A percentile compares a stretch with the other conserved stretches of the same genome.
phyloP scores from a whole-genome alignment of 2,797 vertebrate genomes.

The Cynopterus sphinx region DNA sequence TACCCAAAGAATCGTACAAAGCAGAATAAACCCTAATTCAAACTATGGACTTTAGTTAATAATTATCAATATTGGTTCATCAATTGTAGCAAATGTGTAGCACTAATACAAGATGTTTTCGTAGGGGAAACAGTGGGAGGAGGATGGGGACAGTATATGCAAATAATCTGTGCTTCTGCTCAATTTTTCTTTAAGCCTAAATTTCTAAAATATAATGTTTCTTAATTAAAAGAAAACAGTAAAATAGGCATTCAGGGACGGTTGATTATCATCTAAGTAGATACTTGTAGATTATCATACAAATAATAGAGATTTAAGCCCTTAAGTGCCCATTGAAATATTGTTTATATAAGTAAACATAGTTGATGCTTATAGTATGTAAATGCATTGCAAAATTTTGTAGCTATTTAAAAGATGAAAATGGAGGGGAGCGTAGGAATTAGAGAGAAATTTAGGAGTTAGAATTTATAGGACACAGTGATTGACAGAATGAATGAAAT shows the following conservation, averaged over 20 bases:
- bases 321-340: not conserved
- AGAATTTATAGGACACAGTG: not conserved
- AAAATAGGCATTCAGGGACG: not conserved
- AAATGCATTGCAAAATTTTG: not conserved
- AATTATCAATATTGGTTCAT: not conserved
- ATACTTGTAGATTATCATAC: not conserved
- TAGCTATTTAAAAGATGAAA: not conserved
- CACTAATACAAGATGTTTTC: not conserved
- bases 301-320: not conserved
- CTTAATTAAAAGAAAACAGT: not conserved
- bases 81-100: not conserved
- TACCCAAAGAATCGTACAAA: not conserved
- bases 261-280: not conserved
- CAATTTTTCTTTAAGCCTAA: not conserved
- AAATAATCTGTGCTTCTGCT: not conserved
- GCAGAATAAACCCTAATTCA: not conserved
- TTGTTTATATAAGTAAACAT: constrained; percentile 3
- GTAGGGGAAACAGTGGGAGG: not conserved
- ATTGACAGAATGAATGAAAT: constrained; percentile 3
- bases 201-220: not conserved
- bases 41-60: not conserved
- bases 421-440: not conserved
- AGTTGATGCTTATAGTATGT: not conserved
- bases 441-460: not conserved
- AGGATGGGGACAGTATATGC: not conserved